Evolutionary conservation across 2,888 invertebrate genomes (phyloP).

Genomic region (Oxystoma pomonae): DNA sequence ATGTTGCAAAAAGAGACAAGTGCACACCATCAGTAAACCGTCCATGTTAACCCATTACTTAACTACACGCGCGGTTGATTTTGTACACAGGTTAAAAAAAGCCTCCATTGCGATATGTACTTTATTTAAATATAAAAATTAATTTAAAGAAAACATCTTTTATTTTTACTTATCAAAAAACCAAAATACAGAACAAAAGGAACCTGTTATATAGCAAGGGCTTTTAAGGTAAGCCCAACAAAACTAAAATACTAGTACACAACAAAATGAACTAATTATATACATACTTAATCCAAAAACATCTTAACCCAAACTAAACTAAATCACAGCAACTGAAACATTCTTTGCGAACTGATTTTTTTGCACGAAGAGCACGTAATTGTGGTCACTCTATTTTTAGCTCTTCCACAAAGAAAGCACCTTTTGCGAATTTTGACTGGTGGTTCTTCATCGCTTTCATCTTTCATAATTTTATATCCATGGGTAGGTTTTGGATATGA

Average conservation of each 20-base stretch:
- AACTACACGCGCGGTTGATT: neutral
- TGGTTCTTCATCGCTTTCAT: conserved; percentile 9
- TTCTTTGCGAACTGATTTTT: conserved; percentile 15
- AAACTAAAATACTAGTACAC: neutral
- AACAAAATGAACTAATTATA: neutral
- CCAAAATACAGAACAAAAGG: conserved; percentile 6
- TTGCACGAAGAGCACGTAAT: conserved; percentile 10
- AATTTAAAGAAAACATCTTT: neutral
- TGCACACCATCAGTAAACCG: no score
- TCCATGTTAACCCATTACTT: neutral
- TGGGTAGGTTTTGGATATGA: conserved; percentile 10
- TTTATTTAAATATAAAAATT: conserved; percentile 2
- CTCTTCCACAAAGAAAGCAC: conserved; percentile 19
- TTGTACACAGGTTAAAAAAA: conserved; percentile 5
- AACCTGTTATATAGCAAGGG: neutral
- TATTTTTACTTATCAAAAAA: conserved; percentile 1
- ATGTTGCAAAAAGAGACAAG: no score
- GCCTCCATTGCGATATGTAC: neutral
- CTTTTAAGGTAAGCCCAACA: no score
- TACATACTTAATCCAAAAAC: neutral
- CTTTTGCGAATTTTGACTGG: conserved; percentile 17
- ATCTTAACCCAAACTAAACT: conserved; percentile 8
- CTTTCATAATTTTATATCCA: conserved; percentile 14
- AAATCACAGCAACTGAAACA: conserved; percentile 6
- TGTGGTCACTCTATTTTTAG: conserved; percentile 18